Conservation (phyloP, 2,113 vertebrate species). For the Chlamydotis undulata region DNA sequence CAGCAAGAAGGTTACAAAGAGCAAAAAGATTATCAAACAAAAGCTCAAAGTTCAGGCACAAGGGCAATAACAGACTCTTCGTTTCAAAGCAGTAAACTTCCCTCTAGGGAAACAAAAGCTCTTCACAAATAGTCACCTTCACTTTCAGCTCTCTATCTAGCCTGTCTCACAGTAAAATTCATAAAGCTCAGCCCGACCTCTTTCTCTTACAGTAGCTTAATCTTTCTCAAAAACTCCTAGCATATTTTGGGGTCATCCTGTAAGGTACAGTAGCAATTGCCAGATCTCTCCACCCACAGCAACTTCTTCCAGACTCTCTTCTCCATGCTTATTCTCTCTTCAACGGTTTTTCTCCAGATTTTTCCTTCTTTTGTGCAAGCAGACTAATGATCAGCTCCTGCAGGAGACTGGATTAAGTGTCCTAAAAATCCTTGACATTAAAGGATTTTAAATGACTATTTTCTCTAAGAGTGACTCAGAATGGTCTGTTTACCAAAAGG, state of each 20-base stretch:
- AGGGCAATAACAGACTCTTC: background rate
- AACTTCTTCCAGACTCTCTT: background rate
- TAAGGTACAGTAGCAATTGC: rapidly evolving
- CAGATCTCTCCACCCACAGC: background rate
- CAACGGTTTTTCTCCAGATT: background rate
- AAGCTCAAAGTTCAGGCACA: slow-evolving; percentile 2
- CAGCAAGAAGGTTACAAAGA: background rate
- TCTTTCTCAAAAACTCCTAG: background rate
- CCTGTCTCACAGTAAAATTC: background rate
- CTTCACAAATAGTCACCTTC: background rate
- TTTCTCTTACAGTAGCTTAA: background rate
- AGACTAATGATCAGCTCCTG: background rate
- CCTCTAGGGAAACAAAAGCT: slow-evolving; percentile 3
- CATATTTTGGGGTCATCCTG: background rate
- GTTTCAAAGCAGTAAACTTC: slow-evolving; percentile 17
- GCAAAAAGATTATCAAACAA: slow-evolving; percentile 16
- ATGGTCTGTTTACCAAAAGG: slow-evolving; percentile 28
- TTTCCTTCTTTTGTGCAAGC: background rate
- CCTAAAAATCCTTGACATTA: slow-evolving; percentile 19
- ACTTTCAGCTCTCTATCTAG: background rate
- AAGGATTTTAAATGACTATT: slow-evolving; percentile 22
- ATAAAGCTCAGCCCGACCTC: background rate
- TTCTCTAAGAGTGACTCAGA: slow-evolving; percentile 51
- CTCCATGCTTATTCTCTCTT: background rate
- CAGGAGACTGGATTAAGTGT: slow-evolving; percentile 7